Percentiles rank a stretch among this genome's conserved stretches.
These are phyloP conservation scores for Julus scandinavius DNA, from an alignment of 2,888 invertebrate species.

Conservation along the genomic window DNA sequence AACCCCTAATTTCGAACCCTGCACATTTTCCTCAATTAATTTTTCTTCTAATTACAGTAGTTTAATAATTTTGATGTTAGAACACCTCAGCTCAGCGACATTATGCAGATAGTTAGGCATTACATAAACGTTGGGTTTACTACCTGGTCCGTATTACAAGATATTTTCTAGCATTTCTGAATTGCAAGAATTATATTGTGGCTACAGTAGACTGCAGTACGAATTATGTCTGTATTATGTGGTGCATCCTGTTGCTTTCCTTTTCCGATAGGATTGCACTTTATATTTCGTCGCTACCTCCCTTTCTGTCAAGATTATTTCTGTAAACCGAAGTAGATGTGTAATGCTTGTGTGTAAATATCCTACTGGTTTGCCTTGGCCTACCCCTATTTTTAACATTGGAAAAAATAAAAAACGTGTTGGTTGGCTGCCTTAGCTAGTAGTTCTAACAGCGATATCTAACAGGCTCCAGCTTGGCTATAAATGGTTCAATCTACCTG, in stretches of 20 bases:
- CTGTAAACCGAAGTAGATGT: not conserved
- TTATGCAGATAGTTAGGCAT: too few relatives aligned
- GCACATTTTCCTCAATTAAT: too few relatives aligned
- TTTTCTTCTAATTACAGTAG: too few relatives aligned
- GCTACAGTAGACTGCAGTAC: too few relatives aligned
- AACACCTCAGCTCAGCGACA: too few relatives aligned
- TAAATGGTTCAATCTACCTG: slow-evolving; percentile 1
- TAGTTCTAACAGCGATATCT: not conserved
- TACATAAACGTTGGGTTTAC: too few relatives aligned
- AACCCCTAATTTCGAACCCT: too few relatives aligned
- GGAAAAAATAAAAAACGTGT: not conserved
- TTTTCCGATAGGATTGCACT: not conserved
- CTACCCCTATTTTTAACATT: not conserved
- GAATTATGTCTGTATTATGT: not conserved
- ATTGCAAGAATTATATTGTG: too few relatives aligned
- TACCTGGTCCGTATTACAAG: too few relatives aligned
- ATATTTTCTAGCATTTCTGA: too few relatives aligned
- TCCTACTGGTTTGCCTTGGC: not conserved
- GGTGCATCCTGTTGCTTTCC: not conserved
- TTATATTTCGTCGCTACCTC: not conserved
- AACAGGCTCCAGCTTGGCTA: not conserved
- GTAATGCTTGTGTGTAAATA: not conserved
- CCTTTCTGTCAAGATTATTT: not conserved
- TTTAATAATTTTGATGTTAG: too few relatives aligned
- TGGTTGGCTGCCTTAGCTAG: not conserved